Evolutionary conservation across 2,888 invertebrate genomes (phyloP).

Genomic region (Dione vanillae): DNA sequence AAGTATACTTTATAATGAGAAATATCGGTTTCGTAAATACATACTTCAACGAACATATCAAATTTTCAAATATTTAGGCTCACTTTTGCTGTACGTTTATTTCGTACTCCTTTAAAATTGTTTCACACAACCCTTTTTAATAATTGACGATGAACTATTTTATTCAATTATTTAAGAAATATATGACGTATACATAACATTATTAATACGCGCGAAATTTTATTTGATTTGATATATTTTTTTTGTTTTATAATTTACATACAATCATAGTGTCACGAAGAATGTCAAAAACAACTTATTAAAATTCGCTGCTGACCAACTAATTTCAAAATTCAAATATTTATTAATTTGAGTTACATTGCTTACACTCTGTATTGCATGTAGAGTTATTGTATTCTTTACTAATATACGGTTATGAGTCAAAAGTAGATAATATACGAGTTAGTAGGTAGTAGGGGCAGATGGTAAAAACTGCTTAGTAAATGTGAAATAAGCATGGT

Average conservation of each 20-base stretch:
- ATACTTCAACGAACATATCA: conserved; percentile 72
- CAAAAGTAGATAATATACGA: conserved; percentile 51
- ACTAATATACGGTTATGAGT: conserved; percentile 45
- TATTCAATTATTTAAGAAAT: no score
- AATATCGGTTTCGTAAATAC: conserved; percentile 82
- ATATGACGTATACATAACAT: no score
- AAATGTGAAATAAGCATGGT: conserved; percentile 66
- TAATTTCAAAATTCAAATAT: not conserved
- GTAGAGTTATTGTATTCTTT: not conserved
- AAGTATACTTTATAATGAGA: conserved; percentile 78
- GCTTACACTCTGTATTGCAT: not conserved
- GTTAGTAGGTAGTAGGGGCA: conserved; percentile 54
- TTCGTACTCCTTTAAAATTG: conserved; percentile 49
- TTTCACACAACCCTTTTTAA: not conserved
- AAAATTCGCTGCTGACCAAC: not conserved
- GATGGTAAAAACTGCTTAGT: conserved; percentile 67
- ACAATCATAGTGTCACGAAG: no score
- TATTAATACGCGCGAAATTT: no score
- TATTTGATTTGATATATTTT: no score
- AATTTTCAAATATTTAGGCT: conserved; percentile 73
- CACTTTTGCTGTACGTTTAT: conserved; percentile 43
- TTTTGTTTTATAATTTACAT: no score
- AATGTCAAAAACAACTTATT: not conserved
- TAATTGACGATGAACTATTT: not conserved
- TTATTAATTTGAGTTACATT: not conserved